These are phyloP conservation scores for Etheostoma nigrum DNA, from an alignment of 2,797 vertebrate species.

Conservation along the genomic window DNA sequence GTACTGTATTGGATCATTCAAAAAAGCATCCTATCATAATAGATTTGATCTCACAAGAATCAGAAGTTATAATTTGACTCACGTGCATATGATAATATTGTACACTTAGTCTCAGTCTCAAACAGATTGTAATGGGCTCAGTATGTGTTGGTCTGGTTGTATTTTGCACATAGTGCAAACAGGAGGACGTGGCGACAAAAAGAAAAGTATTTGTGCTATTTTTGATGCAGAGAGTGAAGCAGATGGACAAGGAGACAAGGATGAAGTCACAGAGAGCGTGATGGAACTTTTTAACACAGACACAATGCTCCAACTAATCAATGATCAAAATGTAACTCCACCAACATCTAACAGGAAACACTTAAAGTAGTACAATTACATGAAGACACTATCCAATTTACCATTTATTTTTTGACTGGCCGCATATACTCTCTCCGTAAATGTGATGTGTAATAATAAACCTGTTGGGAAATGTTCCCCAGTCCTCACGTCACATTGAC, in stretches of 20 bases:
- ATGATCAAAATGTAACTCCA: not conserved
- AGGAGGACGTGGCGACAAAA: constrained; percentile 16
- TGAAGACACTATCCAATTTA: not conserved
- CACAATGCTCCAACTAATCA: constrained; percentile 11
- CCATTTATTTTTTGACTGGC: not conserved
- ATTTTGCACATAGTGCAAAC: not conserved
- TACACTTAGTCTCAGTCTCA: not conserved
- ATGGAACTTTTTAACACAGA: constrained; percentile 1
- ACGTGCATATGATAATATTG: not conserved
- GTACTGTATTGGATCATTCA: not conserved
- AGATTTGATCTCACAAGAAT: not conserved
- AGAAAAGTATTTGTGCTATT: constrained; percentile 15
- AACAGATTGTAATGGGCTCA: not conserved
- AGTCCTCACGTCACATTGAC: not conserved
- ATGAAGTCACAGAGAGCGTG: not conserved
- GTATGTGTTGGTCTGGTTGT: not conserved
- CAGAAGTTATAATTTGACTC: not conserved
- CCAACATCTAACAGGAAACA: not conserved
- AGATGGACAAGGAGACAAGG: not conserved
- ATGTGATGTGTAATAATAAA: constrained; percentile 14
- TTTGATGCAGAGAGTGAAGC: not conserved
- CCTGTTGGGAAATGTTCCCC: constrained; percentile 4
- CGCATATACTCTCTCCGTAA: not conserved
- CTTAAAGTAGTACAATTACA: not conserved
- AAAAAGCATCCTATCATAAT: not conserved